A percentile compares a stretch with the other conserved stretches of the same genome.
Conservation (phyloP, 2,797 vertebrate genomes). For the Novumbra hubbsi region DNA sequence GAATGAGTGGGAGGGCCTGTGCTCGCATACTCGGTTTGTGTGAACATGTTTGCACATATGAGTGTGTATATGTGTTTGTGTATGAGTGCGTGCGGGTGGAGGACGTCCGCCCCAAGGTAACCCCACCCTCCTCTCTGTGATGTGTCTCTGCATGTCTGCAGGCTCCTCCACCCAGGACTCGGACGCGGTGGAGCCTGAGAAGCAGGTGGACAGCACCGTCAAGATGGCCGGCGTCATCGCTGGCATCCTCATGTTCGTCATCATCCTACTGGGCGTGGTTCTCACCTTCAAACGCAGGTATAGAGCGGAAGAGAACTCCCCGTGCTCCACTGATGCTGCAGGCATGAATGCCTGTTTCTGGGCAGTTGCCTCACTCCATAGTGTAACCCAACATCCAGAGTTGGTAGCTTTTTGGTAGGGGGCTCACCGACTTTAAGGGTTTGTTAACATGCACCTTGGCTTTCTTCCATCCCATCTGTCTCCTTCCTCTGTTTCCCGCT, state of each 20-base stretch:
- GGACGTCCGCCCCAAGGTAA: constrained; percentile 37
- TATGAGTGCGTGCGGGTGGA: constrained; percentile 1
- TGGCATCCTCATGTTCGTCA: constrained; percentile 95
- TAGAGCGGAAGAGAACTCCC: constrained; percentile 9
- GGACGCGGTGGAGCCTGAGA: constrained; percentile 94
- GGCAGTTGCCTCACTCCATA: neutral
- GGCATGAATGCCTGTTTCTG: neutral
- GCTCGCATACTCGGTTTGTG: constrained; percentile 9
- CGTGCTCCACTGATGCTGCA: neutral
- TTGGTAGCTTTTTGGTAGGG: constrained; percentile 13
- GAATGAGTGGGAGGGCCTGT: neutral
- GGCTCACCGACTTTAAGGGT: constrained; percentile 21
- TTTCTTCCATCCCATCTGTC: constrained; percentile 46
- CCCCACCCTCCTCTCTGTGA: constrained; percentile 44
- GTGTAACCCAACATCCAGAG: neutral
- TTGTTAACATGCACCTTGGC: constrained; percentile 62
- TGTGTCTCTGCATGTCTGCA: constrained; percentile 60
- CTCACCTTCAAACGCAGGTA: constrained; percentile 98
- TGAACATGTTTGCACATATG: constrained; percentile 7
- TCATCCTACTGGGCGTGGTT: constrained; percentile 92
- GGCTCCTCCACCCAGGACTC: constrained; percentile 96
- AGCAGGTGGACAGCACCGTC: constrained; percentile 93
- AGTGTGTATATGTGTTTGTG: neutral
- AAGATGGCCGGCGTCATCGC: constrained; percentile 98
- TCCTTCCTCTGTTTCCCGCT: constrained; percentile 34